A percentile compares a stretch with the other conserved stretches of the same genome.
phyloP scores from a whole-genome alignment of 2,113 vertebrate species.

The Pavo muticus region DNA sequence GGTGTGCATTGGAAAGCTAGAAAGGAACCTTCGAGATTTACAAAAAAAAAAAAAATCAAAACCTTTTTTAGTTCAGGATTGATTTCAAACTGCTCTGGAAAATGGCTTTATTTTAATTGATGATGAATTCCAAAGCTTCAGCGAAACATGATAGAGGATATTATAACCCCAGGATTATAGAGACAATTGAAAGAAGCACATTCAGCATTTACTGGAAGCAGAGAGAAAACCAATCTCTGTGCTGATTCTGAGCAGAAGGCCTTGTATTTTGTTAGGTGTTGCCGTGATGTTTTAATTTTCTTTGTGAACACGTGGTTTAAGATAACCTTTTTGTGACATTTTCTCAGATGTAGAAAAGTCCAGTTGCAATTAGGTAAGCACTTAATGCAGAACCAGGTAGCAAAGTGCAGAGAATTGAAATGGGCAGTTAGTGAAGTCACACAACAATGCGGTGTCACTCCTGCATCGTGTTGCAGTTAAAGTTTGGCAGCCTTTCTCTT shows the following conservation, averaged over 20 bases:
- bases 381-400: not conserved
- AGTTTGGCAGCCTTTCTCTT: slow-evolving; percentile 32
- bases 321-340: not conserved
- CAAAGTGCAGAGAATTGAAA: not conserved
- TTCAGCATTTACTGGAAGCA: slow-evolving; percentile 38
- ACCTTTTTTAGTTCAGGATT: not conserved
- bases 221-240: slow-evolving; percentile 50
- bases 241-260: slow-evolving; percentile 32
- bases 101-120: slow-evolving; percentile 26
- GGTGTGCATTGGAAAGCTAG: not conserved
- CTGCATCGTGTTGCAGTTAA: slow-evolving; percentile 61
- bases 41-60: not conserved
- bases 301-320: not conserved
- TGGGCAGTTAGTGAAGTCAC: not conserved
- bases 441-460: slow-evolving; percentile 36
- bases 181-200: slow-evolving; percentile 47
- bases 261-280: not conserved
- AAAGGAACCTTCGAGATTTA: not conserved
- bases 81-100: not conserved
- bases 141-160: not conserved
- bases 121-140: slow-evolving; percentile 40
- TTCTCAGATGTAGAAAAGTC: not conserved
- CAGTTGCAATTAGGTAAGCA: not conserved
- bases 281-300: not conserved
- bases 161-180: slow-evolving; percentile 25